These are phyloP conservation scores for Sphyrna mokarran DNA, from an alignment of 2,113 vertebrate genomes.

Conservation along the genomic window DNA sequence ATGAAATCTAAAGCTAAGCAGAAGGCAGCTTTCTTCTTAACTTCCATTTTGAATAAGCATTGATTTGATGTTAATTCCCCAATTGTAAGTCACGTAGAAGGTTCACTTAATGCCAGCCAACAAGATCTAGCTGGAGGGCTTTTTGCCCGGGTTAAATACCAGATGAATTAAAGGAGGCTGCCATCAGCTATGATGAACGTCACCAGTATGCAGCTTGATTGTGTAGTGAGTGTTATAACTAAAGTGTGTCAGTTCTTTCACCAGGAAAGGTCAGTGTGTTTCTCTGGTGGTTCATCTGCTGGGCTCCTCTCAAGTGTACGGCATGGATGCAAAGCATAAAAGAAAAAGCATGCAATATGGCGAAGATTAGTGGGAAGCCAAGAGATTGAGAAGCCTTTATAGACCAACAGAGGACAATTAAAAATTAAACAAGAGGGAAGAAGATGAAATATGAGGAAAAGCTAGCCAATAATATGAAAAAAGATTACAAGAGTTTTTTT, in stretches of 20 bases:
- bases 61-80: constrained; percentile 57
- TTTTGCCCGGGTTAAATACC: constrained; percentile 63
- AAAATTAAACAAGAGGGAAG: too few relatives aligned
- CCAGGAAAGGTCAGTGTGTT: constrained; percentile 58
- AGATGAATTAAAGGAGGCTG: constrained; percentile 64
- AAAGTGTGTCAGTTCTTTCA: constrained; percentile 53
- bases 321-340: constrained; percentile 49
- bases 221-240: constrained; percentile 56
- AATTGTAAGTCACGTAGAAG: constrained; percentile 51
- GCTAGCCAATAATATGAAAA: too few relatives aligned
- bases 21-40: constrained; percentile 46
- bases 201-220: constrained; percentile 58
- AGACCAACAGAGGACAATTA: too few relatives aligned
- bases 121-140: constrained; percentile 56
- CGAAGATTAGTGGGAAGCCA: too few relatives aligned
- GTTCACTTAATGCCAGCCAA: constrained; percentile 64
- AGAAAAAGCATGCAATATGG: too few relatives aligned
- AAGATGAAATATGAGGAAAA: too few relatives aligned
- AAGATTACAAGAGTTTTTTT: too few relatives aligned
- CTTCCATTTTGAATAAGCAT: constrained; percentile 46
- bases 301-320: constrained; percentile 57
- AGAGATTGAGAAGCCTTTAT: too few relatives aligned
- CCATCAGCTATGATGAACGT: constrained; percentile 63
- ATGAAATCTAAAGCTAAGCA: constrained; percentile 46
- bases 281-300: constrained; percentile 62